Conservation (phyloP, 2,113 vertebrate species). For the Indicator indicator region DNA sequence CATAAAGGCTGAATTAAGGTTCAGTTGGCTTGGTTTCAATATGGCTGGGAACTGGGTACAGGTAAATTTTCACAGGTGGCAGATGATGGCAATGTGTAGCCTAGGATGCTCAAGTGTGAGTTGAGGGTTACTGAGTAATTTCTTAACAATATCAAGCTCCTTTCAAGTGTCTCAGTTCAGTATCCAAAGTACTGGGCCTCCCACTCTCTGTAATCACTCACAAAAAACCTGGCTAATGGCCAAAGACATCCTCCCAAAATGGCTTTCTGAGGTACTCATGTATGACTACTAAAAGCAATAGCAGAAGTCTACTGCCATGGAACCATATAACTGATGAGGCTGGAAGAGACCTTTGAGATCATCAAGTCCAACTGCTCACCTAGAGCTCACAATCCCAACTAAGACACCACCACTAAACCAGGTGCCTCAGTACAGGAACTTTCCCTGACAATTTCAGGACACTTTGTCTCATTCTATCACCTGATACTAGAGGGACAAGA, state of each 20-base stretch:
- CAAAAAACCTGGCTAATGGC: neutral
- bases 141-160: neutral
- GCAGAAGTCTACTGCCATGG: neutral
- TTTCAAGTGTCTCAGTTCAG: neutral
- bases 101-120: neutral
- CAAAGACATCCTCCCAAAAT: neutral
- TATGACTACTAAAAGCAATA: neutral
- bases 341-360: no score
- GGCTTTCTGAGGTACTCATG: neutral
- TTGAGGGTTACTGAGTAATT: neutral
- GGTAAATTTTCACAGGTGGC: neutral
- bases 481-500: no score
- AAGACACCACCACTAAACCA: no score
- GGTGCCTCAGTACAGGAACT: no score
- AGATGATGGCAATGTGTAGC: neutral
- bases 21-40: neutral
- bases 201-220: neutral
- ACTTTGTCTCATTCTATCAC: no score
- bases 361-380: no score
- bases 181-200: neutral
- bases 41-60: neutral
- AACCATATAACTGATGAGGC: no score
- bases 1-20: neutral
- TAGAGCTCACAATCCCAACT: no score
- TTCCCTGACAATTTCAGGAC: no score